Base-by-base conservation (phyloP, 2,888 invertebrate genomes). In the Argyresthia goedartella region DNA sequence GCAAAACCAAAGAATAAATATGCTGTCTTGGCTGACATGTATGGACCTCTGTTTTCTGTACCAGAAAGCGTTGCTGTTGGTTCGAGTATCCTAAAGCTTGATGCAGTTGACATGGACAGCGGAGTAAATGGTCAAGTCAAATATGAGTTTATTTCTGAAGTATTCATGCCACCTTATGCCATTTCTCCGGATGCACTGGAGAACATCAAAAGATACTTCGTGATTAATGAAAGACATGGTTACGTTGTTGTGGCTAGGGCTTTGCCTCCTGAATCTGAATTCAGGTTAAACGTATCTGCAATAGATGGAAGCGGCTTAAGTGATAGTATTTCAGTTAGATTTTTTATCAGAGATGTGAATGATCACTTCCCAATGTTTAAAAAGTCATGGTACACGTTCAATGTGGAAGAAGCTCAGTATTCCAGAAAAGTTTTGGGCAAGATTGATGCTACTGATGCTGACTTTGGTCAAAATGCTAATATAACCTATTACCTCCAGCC, bases 321-420 rank as follows among this genome's bases (percentile, higher is more conserved):
- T 59, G 94, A 95, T 59, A 87, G 88, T 51, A 88, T 94, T 1
- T 89, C 90, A 7, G 73, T 95, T 4, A 88, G 92, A 59, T 87
- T 96, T n/a, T 89, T 89, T 49, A 89, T 95, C 0, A 89, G 90
- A 62, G 95, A 95, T 64, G 90, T 95, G 0, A 96, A 96, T 70
- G 93, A 96, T 62, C 95, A 96, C 68, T 90, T 92, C 6, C 96
- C 96, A 0, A 90, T 92, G 57, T 96, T 96, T 59, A 91, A 91
- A 59, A 93, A 94, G 60, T 90, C 93, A 0, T 93, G 92, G 91
- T 96, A 96, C 67, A 92, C 89, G 50, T 96, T 95, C 59, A 92
- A 94, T 63, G 89, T 94, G 0, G 89, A 92, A 51, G 96, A 96
- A 79, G 94, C 95, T 0, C 87, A 89, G 25, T 95, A 95, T 66